Conservation (phyloP, 2,888 invertebrate genomes). For the Clivina fossor region DNA sequence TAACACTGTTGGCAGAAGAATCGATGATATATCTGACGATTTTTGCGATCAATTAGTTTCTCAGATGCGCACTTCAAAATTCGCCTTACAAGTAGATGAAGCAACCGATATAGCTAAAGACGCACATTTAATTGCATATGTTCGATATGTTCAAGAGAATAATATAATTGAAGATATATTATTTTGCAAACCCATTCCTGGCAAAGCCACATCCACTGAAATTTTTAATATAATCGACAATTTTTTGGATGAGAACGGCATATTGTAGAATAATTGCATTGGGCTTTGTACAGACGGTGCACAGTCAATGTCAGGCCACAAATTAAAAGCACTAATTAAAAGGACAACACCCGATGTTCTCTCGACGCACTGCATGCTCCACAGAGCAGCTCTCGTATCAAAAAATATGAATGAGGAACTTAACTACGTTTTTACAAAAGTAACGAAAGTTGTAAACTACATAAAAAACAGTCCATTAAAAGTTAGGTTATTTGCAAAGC, state of each 20-base stretch:
- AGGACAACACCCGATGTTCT: constrained; percentile 16
- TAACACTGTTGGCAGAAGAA: constrained; percentile 30
- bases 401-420: constrained; percentile 24
- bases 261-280: constrained; percentile 29
- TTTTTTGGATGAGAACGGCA: constrained; percentile 27
- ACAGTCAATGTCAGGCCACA: constrained; percentile 29
- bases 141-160: constrained; percentile 26
- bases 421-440: constrained; percentile 17
- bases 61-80: constrained; percentile 27
- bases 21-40: constrained; percentile 31
- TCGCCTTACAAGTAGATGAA: constrained; percentile 44
- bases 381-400: constrained; percentile 29
- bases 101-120: constrained; percentile 42
- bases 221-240: constrained; percentile 31
- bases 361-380: constrained; percentile 31
- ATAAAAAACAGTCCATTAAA: constrained; percentile 28
- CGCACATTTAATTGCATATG: constrained; percentile 41
- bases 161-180: constrained; percentile 20
- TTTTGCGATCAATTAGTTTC: constrained; percentile 26
- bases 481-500: constrained; percentile 22
- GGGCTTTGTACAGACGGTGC: constrained; percentile 33
- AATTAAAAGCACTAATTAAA: constrained; percentile 18
- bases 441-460: constrained; percentile 23
- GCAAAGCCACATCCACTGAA: constrained; percentile 26
- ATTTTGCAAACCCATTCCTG: constrained; percentile 33